Conservation (phyloP, 2,113 vertebrate genomes). For the Capricornis sumatraensis region DNA sequence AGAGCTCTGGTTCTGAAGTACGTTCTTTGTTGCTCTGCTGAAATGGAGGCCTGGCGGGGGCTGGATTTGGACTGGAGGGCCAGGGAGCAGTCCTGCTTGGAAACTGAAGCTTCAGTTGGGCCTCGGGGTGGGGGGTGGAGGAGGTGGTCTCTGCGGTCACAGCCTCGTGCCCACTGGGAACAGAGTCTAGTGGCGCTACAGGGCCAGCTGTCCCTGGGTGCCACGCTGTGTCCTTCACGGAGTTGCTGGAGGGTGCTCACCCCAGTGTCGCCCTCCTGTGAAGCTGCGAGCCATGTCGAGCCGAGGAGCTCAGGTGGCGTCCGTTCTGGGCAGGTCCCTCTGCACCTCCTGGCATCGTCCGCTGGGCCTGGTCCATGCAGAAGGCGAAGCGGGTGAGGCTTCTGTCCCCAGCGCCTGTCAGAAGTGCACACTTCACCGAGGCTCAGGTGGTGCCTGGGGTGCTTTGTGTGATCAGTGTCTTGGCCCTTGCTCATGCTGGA, state of each 20-base stretch:
- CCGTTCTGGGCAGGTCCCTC: neutral
- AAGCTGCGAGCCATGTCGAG: neutral
- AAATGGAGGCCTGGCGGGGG: neutral
- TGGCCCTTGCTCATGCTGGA: neutral
- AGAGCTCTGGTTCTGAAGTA: neutral
- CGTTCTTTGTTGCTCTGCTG: neutral
- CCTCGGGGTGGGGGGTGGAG: neutral
- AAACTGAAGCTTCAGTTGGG: neutral
- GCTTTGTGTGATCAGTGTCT: neutral
- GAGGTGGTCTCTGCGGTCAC: neutral
- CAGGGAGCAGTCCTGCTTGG: neutral
- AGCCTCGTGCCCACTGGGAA: neutral
- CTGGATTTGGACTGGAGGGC: neutral
- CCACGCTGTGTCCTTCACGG: neutral
- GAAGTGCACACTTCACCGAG: neutral
- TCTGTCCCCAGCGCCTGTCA: neutral
- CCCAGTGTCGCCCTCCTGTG: neutral
- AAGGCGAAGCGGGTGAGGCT: neutral
- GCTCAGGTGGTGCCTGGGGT: neutral
- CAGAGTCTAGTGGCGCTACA: rapidly evolving
- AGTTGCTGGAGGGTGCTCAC: neutral
- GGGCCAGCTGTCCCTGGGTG: neutral
- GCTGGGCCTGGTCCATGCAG: neutral
- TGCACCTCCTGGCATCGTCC: neutral
- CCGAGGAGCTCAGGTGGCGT: neutral